These are phyloP conservation scores for Apocrypta bakeri DNA, from an alignment of 1,140 invertebrate genomes.

Conservation along the genomic window DNA sequence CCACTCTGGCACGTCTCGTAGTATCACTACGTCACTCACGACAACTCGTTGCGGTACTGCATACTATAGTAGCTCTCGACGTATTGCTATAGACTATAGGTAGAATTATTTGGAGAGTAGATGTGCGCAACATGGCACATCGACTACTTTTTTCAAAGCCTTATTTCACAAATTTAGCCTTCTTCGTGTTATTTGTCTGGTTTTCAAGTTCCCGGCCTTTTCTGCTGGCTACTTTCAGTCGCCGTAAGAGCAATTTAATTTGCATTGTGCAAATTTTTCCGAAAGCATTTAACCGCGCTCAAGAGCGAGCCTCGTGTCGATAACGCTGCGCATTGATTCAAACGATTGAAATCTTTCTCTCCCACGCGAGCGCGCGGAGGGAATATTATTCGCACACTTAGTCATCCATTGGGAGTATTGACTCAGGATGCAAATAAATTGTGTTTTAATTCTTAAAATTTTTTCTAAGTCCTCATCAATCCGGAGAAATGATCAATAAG, in stretches of 20 bases:
- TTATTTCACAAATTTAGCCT: not conserved
- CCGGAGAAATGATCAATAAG: too few species aligned
- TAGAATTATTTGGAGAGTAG: too few species aligned
- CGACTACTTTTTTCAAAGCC: not conserved
- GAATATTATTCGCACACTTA: too few species aligned
- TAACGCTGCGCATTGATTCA: not conserved
- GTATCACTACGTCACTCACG: not conserved
- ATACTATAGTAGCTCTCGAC: not conserved
- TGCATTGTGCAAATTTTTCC: slow-evolving; percentile 11
- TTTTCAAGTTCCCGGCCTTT: not conserved
- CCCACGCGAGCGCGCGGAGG: too few species aligned
- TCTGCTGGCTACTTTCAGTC: not conserved
- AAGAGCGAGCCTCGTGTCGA: not conserved
- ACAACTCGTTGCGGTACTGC: not conserved
- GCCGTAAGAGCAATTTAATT: not conserved
- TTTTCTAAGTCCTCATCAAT: too few species aligned
- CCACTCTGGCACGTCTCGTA: too few species aligned
- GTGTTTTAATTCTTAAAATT: too few species aligned
- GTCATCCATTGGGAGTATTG: too few species aligned
- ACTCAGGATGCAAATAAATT: too few species aligned
- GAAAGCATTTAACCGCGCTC: not conserved
- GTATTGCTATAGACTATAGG: too few species aligned
- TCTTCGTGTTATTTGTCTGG: not conserved
- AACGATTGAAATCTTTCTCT: not conserved
- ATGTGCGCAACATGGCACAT: not conserved